Conservation (phyloP, 2,888 invertebrate species). For the Spicauda simplicius region DNA sequence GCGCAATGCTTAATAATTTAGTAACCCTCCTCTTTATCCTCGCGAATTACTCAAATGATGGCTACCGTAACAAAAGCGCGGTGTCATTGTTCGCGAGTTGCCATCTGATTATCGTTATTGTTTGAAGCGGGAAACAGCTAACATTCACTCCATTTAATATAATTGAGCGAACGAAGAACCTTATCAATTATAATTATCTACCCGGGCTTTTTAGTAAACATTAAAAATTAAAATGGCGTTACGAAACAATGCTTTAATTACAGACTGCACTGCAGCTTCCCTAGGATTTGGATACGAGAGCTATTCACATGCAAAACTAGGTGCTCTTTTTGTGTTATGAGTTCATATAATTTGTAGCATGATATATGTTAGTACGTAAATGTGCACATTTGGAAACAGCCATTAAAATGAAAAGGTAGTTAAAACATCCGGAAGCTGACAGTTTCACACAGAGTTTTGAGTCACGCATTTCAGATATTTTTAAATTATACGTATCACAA, state of each 20-base stretch:
- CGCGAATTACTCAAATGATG: constrained; percentile 41
- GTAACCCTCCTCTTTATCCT: not conserved
- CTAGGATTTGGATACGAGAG: constrained; percentile 8
- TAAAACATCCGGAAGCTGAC: no score
- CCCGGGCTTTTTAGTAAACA: constrained; percentile 45
- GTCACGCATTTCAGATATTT: no score
- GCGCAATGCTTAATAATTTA: no score
- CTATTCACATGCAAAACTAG: constrained; percentile 8
- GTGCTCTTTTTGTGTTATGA: constrained; percentile 13
- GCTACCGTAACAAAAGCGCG: constrained; percentile 60
- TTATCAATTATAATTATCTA: constrained; percentile 76
- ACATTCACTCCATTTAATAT: constrained; percentile 80
- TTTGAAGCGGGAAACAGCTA: constrained; percentile 77
- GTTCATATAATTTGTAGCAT: not conserved
- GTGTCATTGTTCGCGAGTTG: constrained; percentile 79
- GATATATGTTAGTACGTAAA: not conserved
- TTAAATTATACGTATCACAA: no score
- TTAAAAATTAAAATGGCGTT: constrained; percentile 48
- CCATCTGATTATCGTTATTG: constrained; percentile 78
- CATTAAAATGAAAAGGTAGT: no score
- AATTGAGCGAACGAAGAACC: constrained; percentile 80
- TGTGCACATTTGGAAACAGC: no score
- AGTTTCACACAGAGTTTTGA: no score
- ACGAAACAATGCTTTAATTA: constrained; percentile 37
- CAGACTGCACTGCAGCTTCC: constrained; percentile 26